phyloP scores from a whole-genome alignment of 2,888 invertebrate genomes.

The Halictus ligatus region DNA sequence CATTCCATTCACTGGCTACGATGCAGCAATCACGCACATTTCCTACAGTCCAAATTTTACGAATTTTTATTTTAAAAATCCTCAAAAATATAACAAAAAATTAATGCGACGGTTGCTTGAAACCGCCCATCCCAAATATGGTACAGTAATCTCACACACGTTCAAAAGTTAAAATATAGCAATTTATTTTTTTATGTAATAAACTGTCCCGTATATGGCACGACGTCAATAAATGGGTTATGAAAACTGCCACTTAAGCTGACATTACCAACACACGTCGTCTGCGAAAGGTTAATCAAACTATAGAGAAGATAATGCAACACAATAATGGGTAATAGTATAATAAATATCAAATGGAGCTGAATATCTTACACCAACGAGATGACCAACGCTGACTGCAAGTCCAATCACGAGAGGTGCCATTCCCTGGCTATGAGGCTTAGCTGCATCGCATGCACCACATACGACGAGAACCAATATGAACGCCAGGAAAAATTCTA shows the following conservation, averaged over 20 bases:
- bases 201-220: background rate
- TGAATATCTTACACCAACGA: constrained; percentile 90
- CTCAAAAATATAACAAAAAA: too few species aligned
- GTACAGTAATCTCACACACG: background rate
- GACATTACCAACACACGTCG: background rate
- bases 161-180: background rate
- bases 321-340: background rate
- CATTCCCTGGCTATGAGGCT: constrained; percentile 92
- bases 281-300: constrained; percentile 5
- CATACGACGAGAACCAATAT: constrained; percentile 96
- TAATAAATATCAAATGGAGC: background rate
- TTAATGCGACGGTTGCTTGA: too few species aligned
- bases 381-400: constrained; percentile 93
- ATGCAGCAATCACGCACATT: too few species aligned
- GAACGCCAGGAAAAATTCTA: constrained; percentile 96
- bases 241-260: background rate
- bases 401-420: constrained; percentile 95
- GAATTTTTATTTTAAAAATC: too few species aligned
- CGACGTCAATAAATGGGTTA: background rate
- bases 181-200: background rate
- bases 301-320: background rate
- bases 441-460: constrained; percentile 93
- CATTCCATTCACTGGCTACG: too few species aligned
- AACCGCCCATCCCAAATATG: background rate
- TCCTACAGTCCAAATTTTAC: too few species aligned